phyloP scores from a whole-genome alignment of 2,888 invertebrate genomes.

The Chymomyza amoena region DNA sequence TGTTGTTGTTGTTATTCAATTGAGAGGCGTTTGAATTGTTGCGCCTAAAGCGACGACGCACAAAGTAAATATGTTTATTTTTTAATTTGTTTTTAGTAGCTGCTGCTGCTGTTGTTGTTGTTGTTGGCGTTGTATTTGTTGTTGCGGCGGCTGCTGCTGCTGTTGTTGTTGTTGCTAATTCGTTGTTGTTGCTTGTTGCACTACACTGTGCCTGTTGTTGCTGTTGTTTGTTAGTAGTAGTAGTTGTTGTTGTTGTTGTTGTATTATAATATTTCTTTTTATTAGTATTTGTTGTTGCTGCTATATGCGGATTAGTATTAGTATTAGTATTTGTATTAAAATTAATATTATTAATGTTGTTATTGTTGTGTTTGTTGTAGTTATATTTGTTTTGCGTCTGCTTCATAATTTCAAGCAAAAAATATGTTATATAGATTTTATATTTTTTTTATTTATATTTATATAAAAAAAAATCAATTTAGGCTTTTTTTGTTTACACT shows the following conservation, averaged over 20 bases:
- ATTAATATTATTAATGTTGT: constrained; percentile 33
- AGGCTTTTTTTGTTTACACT: too few species aligned
- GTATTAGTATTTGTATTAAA: constrained; percentile 24
- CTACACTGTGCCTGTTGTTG: constrained; percentile 28
- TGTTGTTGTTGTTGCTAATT: constrained; percentile 28
- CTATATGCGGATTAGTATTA: constrained; percentile 43
- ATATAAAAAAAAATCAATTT: background rate
- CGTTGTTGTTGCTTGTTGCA: constrained; percentile 30
- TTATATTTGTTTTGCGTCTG: constrained; percentile 65
- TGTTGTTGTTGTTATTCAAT: constrained; percentile 26
- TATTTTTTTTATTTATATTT: constrained; percentile 30
- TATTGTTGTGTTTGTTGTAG: constrained; percentile 41
- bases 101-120: constrained; percentile 28
- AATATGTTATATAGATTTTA: constrained; percentile 21
- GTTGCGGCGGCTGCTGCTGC: constrained; percentile 42
- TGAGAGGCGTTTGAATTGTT: constrained; percentile 54
- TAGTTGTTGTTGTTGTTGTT: constrained; percentile 20
- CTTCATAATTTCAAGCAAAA: constrained; percentile 70
- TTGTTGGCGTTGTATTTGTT: constrained; percentile 18
- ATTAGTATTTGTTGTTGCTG: constrained; percentile 47
- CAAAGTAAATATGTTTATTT: constrained; percentile 56
- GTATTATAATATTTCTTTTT: constrained; percentile 50
- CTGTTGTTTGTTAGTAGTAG: constrained; percentile 32
- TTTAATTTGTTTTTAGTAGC: constrained; percentile 43
- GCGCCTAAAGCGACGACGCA: constrained; percentile 56